Base-by-base conservation (phyloP, 2,113 vertebrate species). In the Tursiops truncatus region DNA sequence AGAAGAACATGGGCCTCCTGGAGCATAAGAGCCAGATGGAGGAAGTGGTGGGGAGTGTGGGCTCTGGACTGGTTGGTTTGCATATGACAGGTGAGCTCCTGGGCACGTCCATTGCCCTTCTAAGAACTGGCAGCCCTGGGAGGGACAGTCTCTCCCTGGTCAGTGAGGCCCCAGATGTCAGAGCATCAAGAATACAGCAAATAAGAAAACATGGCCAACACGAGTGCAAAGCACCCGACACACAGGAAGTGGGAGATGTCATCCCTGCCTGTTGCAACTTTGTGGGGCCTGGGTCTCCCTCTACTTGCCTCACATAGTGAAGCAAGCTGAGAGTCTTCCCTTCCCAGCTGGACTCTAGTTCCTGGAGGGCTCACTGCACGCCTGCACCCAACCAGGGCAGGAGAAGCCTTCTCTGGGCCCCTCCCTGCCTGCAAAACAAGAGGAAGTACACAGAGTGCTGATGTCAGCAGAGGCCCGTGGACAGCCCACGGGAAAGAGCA, bases 401-500 rank as follows among this genome's bases (percentile, higher is more conserved):
- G 36, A 23, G 9, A 25, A 31, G 26, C 23, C 31, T 33, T 47
- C 63, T 8, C 76, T 17, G 85, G 10, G 38, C 65, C 67, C 21
- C 41, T 63, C 33, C 33, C 4, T 44, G 26, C 28, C 11, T 38
- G 28, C n/a, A 73, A 63, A 82, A 47, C 58, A 67, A 23, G 84
- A 73, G 58, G 67, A 89, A 89, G 28, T n/a, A 33, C 73, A 81
- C 58, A 53, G 67, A 98, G 4, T 8, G 44, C n/a, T 38, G 53
- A 62, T 20, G 36, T 87, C 62, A 21, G 47, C 28, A 26, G 17
- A 38, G 50, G 31, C 21, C 10, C 2, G 99, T 98, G 0, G 99
- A 98, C 0, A 98, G 96, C 0, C 99, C 98, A 2, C 99, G 47
- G 99, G 70, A 99, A 99, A 99, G 92, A 12, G 7, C 36, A 25